Evolutionary conservation across 2,888 invertebrate genomes (phyloP).

Genomic region (Stegana nigrithorax): DNA sequence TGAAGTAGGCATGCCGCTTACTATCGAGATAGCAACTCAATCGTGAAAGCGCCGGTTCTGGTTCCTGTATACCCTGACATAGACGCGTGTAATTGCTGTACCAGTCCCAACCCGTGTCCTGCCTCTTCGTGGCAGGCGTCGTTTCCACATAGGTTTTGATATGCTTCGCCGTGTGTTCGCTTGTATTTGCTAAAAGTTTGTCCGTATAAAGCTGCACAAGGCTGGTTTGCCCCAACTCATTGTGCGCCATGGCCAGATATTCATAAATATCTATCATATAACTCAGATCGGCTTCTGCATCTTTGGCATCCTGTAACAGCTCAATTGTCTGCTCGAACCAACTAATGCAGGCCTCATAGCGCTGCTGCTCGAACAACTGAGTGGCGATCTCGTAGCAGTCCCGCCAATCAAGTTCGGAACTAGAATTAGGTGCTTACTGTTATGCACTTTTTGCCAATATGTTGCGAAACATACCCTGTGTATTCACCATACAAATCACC

Average conservation of each 20-base stretch:
- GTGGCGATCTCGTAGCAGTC: conserved; percentile 52
- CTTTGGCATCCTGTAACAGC: conserved; percentile 17
- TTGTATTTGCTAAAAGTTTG: conserved; percentile 27
- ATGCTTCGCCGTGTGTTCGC: conserved; percentile 28
- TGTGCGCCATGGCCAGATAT: conserved; percentile 43
- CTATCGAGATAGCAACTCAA: conserved; percentile 41
- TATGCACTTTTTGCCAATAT: neutral
- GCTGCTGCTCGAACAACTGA: conserved; percentile 39
- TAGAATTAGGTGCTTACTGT: neutral
- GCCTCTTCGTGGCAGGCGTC: neutral
- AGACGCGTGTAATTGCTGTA: conserved; percentile 37
- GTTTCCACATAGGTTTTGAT: conserved; percentile 29
- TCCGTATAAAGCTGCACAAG: conserved; percentile 30
- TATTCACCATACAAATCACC: conserved; percentile 83
- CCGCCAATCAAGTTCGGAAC: conserved; percentile 33
- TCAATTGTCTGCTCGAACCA: conserved; percentile 40
- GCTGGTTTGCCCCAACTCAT: conserved; percentile 40
- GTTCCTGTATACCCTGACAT: conserved; percentile 42
- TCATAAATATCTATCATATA: conserved; percentile 40
- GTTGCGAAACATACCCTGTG: conserved; percentile 75
- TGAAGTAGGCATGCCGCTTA: conserved; percentile 74
- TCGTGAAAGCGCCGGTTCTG: neutral
- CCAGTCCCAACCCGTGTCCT: neutral
- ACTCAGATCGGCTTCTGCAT: neutral
- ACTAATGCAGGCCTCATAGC: conserved; percentile 30